Evolutionary conservation across 2,888 invertebrate genomes (phyloP).

Genomic region (Ernsta delagoae): DNA sequence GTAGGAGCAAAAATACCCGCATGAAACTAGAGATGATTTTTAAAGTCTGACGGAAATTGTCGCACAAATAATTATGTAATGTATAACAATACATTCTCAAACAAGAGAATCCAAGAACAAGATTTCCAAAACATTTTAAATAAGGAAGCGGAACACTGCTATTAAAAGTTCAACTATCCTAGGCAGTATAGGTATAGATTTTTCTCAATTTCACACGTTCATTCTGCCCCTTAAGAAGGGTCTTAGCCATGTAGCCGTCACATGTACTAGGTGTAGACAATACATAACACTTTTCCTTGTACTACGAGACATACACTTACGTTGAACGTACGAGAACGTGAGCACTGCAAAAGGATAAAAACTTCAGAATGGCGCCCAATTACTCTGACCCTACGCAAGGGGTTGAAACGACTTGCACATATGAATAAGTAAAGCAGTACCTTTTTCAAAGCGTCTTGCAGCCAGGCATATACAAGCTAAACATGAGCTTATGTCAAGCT

Average conservation of each 20-base stretch:
- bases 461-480: not conserved
- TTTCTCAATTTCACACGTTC: not conserved
- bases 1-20: too few relatives aligned
- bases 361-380: slow-evolving; percentile 34
- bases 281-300: slow-evolving; percentile 22
- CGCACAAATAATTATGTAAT: too few relatives aligned
- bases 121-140: too few relatives aligned
- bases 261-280: not conserved
- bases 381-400: slow-evolving; percentile 34
- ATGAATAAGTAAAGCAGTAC: slow-evolving; percentile 31
- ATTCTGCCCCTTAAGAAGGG: not conserved
- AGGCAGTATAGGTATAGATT: not conserved
- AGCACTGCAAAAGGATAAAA: slow-evolving; percentile 33
- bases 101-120: too few relatives aligned
- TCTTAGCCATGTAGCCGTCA: not conserved
- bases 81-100: too few relatives aligned
- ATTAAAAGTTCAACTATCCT: too few relatives aligned
- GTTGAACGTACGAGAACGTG: slow-evolving; percentile 35
- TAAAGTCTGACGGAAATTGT: too few relatives aligned
- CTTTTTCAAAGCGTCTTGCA: slow-evolving; percentile 21
- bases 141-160: not conserved
- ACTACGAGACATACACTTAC: slow-evolving; percentile 26
- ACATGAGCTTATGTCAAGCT: not conserved
- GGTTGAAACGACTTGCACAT: slow-evolving; percentile 31
- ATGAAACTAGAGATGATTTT: too few relatives aligned